A percentile compares a stretch with the other conserved stretches of the same genome.
These are phyloP conservation scores for Paramisgurnus dabryanus DNA, from an alignment of 2,113 vertebrate species.

Conservation along the genomic window DNA sequence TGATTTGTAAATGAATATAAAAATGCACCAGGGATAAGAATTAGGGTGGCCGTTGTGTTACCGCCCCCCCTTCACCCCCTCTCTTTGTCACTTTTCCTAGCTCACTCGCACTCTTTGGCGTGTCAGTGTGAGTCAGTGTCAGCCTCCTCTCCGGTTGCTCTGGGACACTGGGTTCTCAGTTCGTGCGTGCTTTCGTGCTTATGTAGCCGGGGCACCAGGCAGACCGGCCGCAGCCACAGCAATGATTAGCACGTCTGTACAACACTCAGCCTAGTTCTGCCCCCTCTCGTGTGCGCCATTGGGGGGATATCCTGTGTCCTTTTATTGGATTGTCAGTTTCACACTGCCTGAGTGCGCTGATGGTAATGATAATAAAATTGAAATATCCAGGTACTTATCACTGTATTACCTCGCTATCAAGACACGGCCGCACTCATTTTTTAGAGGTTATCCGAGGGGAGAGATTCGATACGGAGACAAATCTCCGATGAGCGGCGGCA, in stretches of 20 bases:
- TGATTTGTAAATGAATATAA: neutral
- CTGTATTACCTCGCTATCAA: constrained; percentile 75
- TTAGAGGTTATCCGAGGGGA: constrained; percentile 62
- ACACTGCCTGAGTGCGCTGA: constrained; percentile 63
- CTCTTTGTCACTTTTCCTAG: neutral
- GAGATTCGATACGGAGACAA: constrained; percentile 62
- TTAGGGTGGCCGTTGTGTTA: neutral
- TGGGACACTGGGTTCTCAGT: constrained; percentile 45
- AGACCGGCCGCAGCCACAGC: constrained; percentile 45
- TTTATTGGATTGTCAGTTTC: constrained; percentile 78
- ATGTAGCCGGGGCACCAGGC: constrained; percentile 41
- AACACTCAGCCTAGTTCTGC: constrained; percentile 46
- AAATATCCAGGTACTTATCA: constrained; percentile 78
- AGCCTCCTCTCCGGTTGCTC: constrained; percentile 47
- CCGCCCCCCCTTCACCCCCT: neutral
- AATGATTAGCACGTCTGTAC: constrained; percentile 58
- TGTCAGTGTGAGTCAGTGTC: constrained; percentile 51
- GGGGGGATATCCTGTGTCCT: constrained; percentile 69
- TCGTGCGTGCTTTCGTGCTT: constrained; percentile 32
- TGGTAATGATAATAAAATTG: constrained; percentile 78
- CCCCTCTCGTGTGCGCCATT: constrained; percentile 38
- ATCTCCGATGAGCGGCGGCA: constrained; percentile 16
- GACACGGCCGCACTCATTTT: constrained; percentile 63
- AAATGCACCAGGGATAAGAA: neutral
- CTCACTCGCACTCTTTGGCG: constrained; percentile 24